Evolutionary conservation across 2,888 invertebrate species (phyloP).

Genomic region (Xylophagus ater): DNA sequence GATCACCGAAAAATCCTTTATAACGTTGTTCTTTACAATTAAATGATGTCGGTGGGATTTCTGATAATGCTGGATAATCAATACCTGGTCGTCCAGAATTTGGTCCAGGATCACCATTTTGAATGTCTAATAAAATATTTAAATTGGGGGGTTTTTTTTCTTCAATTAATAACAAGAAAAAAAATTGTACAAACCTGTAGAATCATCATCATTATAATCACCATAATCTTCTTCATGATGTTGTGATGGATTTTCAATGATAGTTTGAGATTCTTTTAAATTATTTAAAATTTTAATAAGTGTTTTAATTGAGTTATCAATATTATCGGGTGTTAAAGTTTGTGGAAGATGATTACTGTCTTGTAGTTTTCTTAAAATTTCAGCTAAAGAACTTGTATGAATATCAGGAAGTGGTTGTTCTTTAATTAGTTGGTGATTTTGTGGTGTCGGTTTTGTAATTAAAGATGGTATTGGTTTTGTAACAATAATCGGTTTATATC

Average conservation of each 20-base stretch:
- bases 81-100: constrained; percentile 49
- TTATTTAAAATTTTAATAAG: constrained; percentile 62
- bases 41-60: constrained; percentile 66
- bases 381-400: constrained; percentile 40
- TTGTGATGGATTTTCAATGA: constrained; percentile 32
- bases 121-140: too few species aligned
- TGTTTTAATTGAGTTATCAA: constrained; percentile 67
- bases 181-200: too few species aligned
- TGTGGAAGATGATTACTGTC: constrained; percentile 65
- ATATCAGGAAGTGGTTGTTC: constrained; percentile 28
- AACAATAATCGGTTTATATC: constrained; percentile 2
- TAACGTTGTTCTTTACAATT: constrained; percentile 76
- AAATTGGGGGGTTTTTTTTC: too few species aligned
- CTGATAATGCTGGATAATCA: constrained; percentile 68
- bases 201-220: constrained; percentile 22
- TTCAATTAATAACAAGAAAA: too few species aligned
- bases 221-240: constrained; percentile 28
- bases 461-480: constrained; percentile 17
- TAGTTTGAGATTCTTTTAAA: constrained; percentile 43
- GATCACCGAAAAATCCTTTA: constrained; percentile 84
- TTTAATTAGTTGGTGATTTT: background rate
- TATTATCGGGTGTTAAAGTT: constrained; percentile 62
- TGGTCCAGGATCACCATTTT: constrained; percentile 51
- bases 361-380: constrained; percentile 61
- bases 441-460: background rate